These are phyloP conservation scores for Exephanes ischioxanthus DNA, from an alignment of 2,888 invertebrate species.

Conservation along the genomic window DNA sequence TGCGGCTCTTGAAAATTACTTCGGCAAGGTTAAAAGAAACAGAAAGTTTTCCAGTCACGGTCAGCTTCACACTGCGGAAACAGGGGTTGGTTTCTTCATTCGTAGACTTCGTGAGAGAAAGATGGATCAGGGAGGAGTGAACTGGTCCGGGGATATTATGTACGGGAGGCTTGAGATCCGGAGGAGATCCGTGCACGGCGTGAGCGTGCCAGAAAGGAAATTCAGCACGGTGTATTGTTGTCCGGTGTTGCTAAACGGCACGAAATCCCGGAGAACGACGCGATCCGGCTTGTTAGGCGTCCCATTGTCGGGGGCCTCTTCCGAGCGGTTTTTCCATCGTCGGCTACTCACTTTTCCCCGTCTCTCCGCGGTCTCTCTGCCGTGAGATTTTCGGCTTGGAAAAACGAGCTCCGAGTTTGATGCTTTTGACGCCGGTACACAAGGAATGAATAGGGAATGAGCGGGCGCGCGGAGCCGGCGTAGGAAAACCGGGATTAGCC, in stretches of 20 bases:
- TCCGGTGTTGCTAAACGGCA: conserved; percentile 81
- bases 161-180: conserved; percentile 1
- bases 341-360: conserved; percentile 58
- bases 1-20: not conserved
- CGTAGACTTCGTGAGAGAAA: conserved; percentile 40
- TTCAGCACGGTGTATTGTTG: conserved; percentile 78
- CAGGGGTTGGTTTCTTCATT: conserved; percentile 40
- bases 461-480: conserved; percentile 45
- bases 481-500: conserved; percentile 77
- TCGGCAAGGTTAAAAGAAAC: not conserved
- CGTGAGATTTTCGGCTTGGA: conserved; percentile 64
- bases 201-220: conserved; percentile 71
- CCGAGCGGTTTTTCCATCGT: conserved; percentile 60
- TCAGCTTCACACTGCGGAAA: conserved; percentile 40
- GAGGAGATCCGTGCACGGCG: conserved; percentile 45
- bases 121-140: conserved; percentile 53
- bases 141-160: conserved; percentile 14
- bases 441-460: conserved; percentile 60
- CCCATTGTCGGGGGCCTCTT: conserved; percentile 75
- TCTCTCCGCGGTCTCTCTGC: conserved; percentile 53
- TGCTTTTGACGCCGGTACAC: conserved; percentile 48
- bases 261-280: conserved; percentile 73
- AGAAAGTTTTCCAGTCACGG: not conserved
- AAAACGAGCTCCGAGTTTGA: conserved; percentile 58
- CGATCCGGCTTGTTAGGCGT: conserved; percentile 81